Base-by-base conservation (phyloP, 2,113 vertebrate species). In the Chloroceryle aenea region DNA sequence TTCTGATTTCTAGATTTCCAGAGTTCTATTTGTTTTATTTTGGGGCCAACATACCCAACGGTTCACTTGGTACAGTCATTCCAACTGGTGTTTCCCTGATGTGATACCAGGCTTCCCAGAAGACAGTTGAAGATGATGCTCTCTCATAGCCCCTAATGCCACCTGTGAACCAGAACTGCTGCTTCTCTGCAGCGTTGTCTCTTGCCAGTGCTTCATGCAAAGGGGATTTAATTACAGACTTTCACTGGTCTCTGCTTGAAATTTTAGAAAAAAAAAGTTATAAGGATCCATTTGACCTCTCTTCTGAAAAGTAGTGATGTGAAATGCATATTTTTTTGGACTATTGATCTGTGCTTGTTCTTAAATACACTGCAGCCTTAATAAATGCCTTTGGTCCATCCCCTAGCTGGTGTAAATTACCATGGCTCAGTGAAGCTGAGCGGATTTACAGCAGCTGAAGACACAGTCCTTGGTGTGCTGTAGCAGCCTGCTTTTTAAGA, bases 341-440 rank as follows among this genome's bases (percentile, higher is more conserved):
- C 64, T 96, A 95, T 97, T 89, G 96, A 96, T 95, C 95, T 95
- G 63, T 25, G 21, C 86, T 97, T 93, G 93, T 91, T 87, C 89
- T 97, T 95, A 95, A 96, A 95, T 87, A 96, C 82, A 87, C 93
- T 89, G 80, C 80, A 96, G 91, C 86, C 63, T 90, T 90, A 92
- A 94, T 88, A 94, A 81, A 93, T 94, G 91, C 69, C 77, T 96
- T 58, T 79, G 81, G 91, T 89, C 89, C 84, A 72, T 90, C 94
- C 89, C 94, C 89, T 66, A 52, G 77, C 74, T 85, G 62, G 85
- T 85, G 77, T 96, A 96, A 95, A 95, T 96, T 94, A 91, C 43
- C 67, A 43, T 1, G 0, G 91, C 87, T 96, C 93, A 73, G 25
- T 95, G 94, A 85, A 95, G 93, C 93, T 53, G 32, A 85, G 93